These are phyloP conservation scores for Corynorhinus townsendii DNA, from an alignment of 2,113 vertebrate genomes.

Conservation along the genomic window DNA sequence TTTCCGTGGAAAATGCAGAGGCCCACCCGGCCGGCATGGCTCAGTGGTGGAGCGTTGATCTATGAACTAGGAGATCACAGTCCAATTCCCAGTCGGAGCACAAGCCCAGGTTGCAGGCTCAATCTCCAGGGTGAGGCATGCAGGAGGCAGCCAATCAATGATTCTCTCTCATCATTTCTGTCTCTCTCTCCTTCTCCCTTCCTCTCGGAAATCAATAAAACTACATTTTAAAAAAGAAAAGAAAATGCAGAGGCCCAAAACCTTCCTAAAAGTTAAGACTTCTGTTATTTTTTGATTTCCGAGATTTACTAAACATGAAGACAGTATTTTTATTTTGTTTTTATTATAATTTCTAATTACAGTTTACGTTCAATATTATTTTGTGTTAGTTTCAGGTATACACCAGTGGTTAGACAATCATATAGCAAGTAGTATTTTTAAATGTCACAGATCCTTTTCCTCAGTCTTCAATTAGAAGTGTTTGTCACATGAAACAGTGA, in stretches of 20 bases:
- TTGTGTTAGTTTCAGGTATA: neutral
- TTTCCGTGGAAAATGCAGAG: neutral
- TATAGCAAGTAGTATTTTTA: neutral
- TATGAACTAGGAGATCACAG: too few species aligned
- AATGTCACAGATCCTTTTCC: neutral
- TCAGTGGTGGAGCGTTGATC: too few species aligned
- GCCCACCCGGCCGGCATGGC: neutral
- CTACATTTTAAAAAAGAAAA: too few species aligned
- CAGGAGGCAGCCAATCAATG: too few species aligned
- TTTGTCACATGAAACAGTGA: neutral
- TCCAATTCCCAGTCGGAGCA: too few species aligned
- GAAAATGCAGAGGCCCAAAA: neutral
- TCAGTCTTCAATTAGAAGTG: neutral
- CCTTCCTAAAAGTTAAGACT: neutral
- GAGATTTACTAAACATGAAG: neutral
- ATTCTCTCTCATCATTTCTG: too few species aligned
- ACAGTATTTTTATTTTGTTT: neutral
- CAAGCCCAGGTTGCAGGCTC: too few species aligned
- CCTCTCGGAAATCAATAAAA: too few species aligned
- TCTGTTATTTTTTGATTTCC: neutral
- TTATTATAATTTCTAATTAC: neutral
- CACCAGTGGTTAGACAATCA: neutral
- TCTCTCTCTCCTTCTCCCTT: too few species aligned
- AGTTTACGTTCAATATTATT: neutral
- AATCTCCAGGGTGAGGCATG: too few species aligned